Base-by-base conservation (phyloP, 1,140 invertebrate species). In the Bombus cullumanus region DNA sequence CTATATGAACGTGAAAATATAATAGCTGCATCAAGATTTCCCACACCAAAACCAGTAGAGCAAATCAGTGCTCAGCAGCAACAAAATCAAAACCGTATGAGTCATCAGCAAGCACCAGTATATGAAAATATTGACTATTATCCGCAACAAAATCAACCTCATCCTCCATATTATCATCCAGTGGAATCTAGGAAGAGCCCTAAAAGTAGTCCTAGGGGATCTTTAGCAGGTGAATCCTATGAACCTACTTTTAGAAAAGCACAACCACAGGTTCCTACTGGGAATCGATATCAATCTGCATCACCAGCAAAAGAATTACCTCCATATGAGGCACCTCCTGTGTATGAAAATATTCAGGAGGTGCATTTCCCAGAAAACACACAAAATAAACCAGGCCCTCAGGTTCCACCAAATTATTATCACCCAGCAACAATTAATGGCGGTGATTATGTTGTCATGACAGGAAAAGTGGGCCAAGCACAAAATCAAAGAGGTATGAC, bases 61-160 rank as follows among this genome's bases (percentile, higher is more conserved):
- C 95, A 95, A 81, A 92, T 96, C 66, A 93, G 91, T 77, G 89
- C 86, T 0, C 92, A 92, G 28, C 86, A 92, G 10, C 92, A 93
- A 59, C 91, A 90, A 31, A 90, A 64, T 85, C 90, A 91, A 28
- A 69, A 53, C 37, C 87, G 87, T 0, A 57, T 73, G 31, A 91
- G 85, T 28, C 92, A 92, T 47, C 93, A 94, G n/a, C 92, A 94
- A 83, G 96, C 96, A 75, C 97, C 96, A 47, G 97, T 98, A 39
- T 98, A 98, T 93, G 97, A 98, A 93, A 98, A 98, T 94, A 96
- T 98, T 66, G 97, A 98, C 86, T 97, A 97, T 93, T 98, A 97
- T 94, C 95, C 96, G 22, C 93, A 94, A 71, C 92, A 95, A 25
- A 90, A 62, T 72, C 94, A 95, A 62, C 93, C 94, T 25, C 96